phyloP scores from a whole-genome alignment of 2,888 invertebrate species.

The Heliconius erato region DNA sequence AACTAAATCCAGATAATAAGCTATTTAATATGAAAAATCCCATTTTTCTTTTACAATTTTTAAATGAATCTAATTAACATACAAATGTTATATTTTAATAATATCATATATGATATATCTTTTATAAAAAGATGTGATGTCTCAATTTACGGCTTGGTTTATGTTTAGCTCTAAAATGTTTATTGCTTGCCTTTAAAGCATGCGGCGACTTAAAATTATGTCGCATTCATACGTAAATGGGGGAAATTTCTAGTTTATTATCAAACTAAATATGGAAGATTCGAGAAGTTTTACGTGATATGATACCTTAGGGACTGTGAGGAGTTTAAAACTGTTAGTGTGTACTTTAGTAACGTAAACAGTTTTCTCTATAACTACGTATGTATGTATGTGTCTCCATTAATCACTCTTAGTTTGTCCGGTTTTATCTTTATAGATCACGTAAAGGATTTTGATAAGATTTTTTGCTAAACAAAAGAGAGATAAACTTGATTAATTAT shows the following conservation, averaged over 20 bases:
- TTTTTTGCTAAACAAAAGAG: not conserved
- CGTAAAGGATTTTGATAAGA: not conserved
- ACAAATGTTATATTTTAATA: slow-evolving; percentile 9
- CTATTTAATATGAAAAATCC: not conserved
- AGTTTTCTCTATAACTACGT: not conserved
- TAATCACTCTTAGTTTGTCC: not conserved
- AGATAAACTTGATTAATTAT: no score
- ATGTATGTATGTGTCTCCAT: not conserved
- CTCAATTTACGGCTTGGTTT: slow-evolving; percentile 14
- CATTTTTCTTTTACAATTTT: not conserved
- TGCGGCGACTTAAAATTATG: slow-evolving; percentile 42
- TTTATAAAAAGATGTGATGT: not conserved
- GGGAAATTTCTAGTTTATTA: slow-evolving; percentile 48
- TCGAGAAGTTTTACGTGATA: slow-evolving; percentile 43
- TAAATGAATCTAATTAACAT: not conserved
- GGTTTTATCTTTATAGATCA: no score
- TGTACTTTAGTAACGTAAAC: not conserved
- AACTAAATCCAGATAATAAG: not conserved
- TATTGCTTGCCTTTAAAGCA: slow-evolving; percentile 29
- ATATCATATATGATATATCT: not conserved
- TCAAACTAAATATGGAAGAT: slow-evolving; percentile 47
- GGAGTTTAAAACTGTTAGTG: slow-evolving; percentile 39
- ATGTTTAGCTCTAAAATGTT: slow-evolving; percentile 26
- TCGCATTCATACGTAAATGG: slow-evolving; percentile 46
- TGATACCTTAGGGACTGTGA: slow-evolving; percentile 41